Percentiles rank a stretch among this genome's conserved stretches.
Conservation (phyloP, 2,113 vertebrate species). For the Clarias macrocephalus region DNA sequence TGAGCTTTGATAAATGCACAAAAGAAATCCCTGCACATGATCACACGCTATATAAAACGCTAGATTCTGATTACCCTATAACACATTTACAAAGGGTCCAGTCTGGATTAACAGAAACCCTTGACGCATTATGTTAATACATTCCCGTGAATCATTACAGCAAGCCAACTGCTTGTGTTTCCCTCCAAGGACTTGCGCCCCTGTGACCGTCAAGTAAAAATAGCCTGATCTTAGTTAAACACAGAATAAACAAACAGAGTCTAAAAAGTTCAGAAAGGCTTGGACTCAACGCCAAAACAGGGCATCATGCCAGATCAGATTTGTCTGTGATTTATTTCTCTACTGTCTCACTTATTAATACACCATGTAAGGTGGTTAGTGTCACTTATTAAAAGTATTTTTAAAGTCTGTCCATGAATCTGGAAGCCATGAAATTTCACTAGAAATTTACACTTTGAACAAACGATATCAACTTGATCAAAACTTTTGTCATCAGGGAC, state of each 20-base stretch:
- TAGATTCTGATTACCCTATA: not conserved
- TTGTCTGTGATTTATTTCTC: not conserved
- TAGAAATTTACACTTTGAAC: conserved; percentile 17
- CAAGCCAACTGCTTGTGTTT: not conserved
- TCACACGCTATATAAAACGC: not conserved
- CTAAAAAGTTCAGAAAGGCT: conserved; percentile 6
- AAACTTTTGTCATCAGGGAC: conserved; percentile 20
- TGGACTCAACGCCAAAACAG: conserved; percentile 4
- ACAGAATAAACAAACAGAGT: conserved; percentile 8
- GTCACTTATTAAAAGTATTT: not conserved
- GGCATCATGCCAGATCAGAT: not conserved
- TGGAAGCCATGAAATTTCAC: not conserved
- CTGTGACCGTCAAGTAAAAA: conserved; percentile 13
- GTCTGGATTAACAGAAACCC: not conserved
- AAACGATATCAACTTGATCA: conserved; percentile 45
- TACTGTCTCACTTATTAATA: not conserved
- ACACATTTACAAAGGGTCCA: not conserved
- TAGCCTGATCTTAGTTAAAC: conserved; percentile 4
- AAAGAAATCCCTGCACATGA: not conserved
- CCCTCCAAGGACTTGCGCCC: not conserved
- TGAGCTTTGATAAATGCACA: not conserved
- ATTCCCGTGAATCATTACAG: not conserved
- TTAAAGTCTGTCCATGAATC: too few relatives aligned
- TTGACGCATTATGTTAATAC: not conserved
- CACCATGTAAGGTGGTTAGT: not conserved